phyloP scores from a whole-genome alignment of 2,888 invertebrate genomes.

The Frankliniella fusca region DNA sequence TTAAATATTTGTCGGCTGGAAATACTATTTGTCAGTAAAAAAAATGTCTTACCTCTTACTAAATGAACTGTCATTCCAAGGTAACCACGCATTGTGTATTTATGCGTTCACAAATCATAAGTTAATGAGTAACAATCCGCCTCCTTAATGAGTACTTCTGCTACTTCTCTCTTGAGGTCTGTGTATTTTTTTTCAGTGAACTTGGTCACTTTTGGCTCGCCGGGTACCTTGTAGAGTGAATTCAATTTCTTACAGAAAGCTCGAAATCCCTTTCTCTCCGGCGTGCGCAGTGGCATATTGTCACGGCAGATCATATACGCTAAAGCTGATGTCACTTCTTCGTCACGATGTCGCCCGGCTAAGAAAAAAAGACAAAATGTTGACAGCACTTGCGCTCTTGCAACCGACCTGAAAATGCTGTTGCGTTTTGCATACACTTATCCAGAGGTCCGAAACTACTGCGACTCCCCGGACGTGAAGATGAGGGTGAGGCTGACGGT shows the following conservation, averaged over 20 bases:
- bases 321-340: not conserved
- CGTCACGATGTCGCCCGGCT: not conserved
- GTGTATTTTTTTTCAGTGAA: not conserved
- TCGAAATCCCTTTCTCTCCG: not conserved
- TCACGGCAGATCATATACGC: not conserved
- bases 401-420: not conserved
- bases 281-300: not conserved
- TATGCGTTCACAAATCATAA: not conserved
- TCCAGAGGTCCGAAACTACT: conserved; percentile 2
- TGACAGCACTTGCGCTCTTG: not conserved
- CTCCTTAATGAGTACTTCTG: not conserved
- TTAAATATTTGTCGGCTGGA: too few relatives aligned
- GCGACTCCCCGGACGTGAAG: not conserved
- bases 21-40: not conserved
- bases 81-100: not conserved
- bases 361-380: not conserved
- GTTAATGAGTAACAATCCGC: not conserved
- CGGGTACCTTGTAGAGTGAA: not conserved
- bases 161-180: not conserved
- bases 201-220: not conserved
- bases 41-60: not conserved
- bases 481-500: not conserved
- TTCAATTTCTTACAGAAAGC: not conserved
- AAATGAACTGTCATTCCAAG: not conserved
- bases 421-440: not conserved